These are phyloP conservation scores for Chymomyza costata DNA, from an alignment of 1,140 invertebrate genomes.

Conservation along the genomic window DNA sequence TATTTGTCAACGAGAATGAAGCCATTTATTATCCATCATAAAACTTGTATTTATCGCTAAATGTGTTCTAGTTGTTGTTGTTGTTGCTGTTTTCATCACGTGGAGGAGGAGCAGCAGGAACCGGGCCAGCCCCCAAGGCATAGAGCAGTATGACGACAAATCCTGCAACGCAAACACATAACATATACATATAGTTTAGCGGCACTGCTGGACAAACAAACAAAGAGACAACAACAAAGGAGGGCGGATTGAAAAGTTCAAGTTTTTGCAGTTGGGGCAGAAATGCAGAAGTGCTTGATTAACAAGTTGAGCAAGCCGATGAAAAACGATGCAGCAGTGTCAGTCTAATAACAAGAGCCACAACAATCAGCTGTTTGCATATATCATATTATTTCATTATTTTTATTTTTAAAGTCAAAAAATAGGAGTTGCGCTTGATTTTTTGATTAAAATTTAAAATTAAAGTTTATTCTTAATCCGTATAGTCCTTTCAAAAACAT, in stretches of 20 bases:
- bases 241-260: conserved; percentile 12
- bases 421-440: too few relatives aligned
- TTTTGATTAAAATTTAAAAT: too few relatives aligned
- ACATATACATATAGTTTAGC: conserved; percentile 45
- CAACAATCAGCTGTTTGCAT: too few relatives aligned
- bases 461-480: too few relatives aligned
- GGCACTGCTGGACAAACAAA: conserved; percentile 48
- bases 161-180: conserved; percentile 49
- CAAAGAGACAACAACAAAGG: conserved; percentile 57
- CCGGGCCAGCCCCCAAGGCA: conserved; percentile 12
- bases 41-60: conserved; percentile 74
- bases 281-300: too few relatives aligned
- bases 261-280: too few relatives aligned
- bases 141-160: conserved; percentile 40
- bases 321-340: too few relatives aligned
- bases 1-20: conserved; percentile 75
- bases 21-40: conserved; percentile 75
- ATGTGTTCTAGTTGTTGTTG: conserved; percentile 24
- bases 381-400: too few relatives aligned
- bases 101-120: conserved; percentile 1
- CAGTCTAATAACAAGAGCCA: too few relatives aligned
- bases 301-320: background rate
- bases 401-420: too few relatives aligned
- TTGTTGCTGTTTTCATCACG: too few relatives aligned
- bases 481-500: too few relatives aligned